Evolutionary conservation across 30 jellyfish, hydroid and myxozoan species (phyloP), one percentile per base, ranked within the genome.

Genomic region (Aurelia sp.): DNA sequence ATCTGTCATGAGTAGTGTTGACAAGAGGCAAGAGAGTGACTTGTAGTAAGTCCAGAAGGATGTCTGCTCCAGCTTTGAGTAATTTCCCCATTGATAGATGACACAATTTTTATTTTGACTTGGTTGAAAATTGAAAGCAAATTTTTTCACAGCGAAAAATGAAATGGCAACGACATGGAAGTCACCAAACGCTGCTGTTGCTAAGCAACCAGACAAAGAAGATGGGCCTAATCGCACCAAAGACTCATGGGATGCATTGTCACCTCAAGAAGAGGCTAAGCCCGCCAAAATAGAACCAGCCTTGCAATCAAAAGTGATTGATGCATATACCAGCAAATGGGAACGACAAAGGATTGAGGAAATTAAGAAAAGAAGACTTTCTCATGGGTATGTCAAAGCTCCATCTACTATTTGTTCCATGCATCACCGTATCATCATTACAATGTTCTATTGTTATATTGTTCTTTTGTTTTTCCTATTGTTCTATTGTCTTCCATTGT

Each of bases 171-270:
- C 69, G 18, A 81, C 84, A 8, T 81, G 91, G 91, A 67, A 68
- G 41, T 81, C 91, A 17, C 91, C 91, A 17, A 48, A 63, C 52
- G 76, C 87, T 15, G 80, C 90, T 31, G 68, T 38, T 76, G 88
- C 88, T 58, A 76, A 76, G 76, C 73, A 81, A 41, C 84, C n/a
- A 5, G 89, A 61, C 35, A 31, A 33, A 22, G 57, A 31, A 18
- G 95, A 51, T 63, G 87, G 95, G 22, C 91, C 69, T 24, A 58
- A 87, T 59, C 91, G 63, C 57, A 76, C 96, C 55, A 87, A 87
- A 62, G 98, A 82, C 68, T 84, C 97, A 18, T 91, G 97, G 97
- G 91, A 89, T 41, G 92, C 83, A 8, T 92, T 88, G 40, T 61
- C 91, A 8, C 95, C 97, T 11, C 82, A 24, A 18, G 69, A 61